These are phyloP conservation scores for Carabus problematicus DNA, from an alignment of 2,888 invertebrate genomes.

Conservation along the genomic window DNA sequence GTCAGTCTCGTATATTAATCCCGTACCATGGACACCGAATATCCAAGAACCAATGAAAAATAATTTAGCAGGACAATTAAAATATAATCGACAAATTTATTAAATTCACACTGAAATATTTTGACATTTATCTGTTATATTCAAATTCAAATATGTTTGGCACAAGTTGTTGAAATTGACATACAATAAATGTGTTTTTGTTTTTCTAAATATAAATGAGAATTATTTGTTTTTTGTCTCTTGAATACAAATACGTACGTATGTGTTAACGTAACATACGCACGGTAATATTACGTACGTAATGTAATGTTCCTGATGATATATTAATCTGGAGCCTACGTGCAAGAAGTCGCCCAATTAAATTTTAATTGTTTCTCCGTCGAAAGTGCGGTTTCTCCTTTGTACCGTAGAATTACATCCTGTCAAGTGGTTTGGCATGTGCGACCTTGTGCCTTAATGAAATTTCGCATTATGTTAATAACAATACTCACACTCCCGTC, in stretches of 20 bases:
- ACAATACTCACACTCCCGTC: neutral
- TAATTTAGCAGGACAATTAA: no score
- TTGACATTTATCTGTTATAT: no score
- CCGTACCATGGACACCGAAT: constrained; percentile 67
- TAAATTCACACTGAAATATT: no score
- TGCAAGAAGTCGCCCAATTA: neutral
- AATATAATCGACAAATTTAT: no score
- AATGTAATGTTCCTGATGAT: neutral
- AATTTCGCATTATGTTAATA: neutral
- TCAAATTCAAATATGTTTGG: no score
- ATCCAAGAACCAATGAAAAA: constrained; percentile 30
- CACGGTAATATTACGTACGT: no score
- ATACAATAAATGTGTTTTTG: no score
- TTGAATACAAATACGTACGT: no score
- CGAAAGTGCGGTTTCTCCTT: constrained; percentile 5
- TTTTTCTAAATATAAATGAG: no score
- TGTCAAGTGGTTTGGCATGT: constrained; percentile 3
- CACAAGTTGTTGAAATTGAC: no score
- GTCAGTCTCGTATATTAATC: constrained; percentile 70
- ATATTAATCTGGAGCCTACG: neutral
- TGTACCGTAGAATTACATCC: constrained; percentile 7
- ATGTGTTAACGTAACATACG: no score
- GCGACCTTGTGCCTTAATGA: constrained; percentile 2
- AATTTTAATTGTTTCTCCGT: constrained; percentile 10
- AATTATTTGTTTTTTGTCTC: no score